A percentile compares a stretch with the other conserved stretches of the same genome.
Conservation (phyloP, 2,113 vertebrate species). For the Barbus barbus region DNA sequence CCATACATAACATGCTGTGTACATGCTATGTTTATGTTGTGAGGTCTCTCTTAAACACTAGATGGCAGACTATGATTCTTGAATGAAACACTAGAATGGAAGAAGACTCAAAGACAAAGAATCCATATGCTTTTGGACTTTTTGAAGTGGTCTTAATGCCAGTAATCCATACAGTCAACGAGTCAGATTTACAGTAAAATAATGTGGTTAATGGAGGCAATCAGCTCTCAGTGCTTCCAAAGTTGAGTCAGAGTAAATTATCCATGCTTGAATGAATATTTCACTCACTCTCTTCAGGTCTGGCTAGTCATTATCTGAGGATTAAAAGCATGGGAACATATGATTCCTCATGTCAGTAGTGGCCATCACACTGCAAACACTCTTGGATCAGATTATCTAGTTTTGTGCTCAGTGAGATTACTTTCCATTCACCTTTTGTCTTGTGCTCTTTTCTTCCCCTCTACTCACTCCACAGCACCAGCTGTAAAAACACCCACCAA, state of each 20-base stretch:
- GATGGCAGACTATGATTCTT: conserved; percentile 30
- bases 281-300: background rate
- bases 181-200: conserved; percentile 8
- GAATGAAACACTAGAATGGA: background rate
- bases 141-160: background rate
- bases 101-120: background rate
- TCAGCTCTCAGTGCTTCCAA: background rate
- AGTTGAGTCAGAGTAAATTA: background rate
- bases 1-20: conserved; percentile 10
- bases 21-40: background rate
- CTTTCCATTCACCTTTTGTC: conserved; percentile 3
- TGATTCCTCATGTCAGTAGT: background rate
- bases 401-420: background rate
- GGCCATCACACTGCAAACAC: background rate
- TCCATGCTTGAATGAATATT: conserved; percentile 9
- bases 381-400: conserved; percentile 12
- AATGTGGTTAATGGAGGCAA: background rate
- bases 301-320: background rate
- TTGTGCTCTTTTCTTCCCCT: background rate
- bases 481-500: conserved; percentile 38
- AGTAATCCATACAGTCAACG: background rate
- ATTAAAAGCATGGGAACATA: background rate
- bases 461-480: conserved; percentile 23
- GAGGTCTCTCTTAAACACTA: conserved; percentile 30
- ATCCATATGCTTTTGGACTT: background rate